Base-by-base conservation (phyloP, 2,888 invertebrate species). In the Eristalinus sepulchralis region DNA sequence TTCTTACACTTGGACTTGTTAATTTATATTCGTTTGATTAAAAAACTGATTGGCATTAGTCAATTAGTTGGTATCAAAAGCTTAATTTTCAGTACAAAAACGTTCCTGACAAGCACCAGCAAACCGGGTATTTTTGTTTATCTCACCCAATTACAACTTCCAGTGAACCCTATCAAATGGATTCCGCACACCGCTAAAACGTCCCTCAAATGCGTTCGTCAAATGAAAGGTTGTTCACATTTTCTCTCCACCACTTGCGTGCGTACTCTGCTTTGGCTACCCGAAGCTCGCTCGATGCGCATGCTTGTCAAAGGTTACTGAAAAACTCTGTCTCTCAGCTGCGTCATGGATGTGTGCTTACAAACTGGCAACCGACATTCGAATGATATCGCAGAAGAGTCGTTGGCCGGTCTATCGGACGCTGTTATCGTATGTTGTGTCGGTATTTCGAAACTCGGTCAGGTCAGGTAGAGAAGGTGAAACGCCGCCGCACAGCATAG, bases 391-490 rank as follows among this genome's bases (percentile, higher is more conserved):
- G 47, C 33, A 34, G 13, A 64, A 60, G 70, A 67, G 86, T 86
- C 86, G 62, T 83, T 86, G 78, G 73, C 86, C 86, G 71, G 57
- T 24, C 13, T 57, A 27, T 22, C 4, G 22, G n/a, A 11, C 24
- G 13, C 13, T n/a, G 11, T 47, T 73, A 60, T 55, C 47, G 59
- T 11, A 27, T 53, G 70, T 53, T 13, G 24, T 47, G 47, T 22
- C 20, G 22, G 13, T 78, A 66, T 79, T 83, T 83, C 53, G 62
- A 86, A 86, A 83, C 83, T 86, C 79, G 79, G 86, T 79, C 83
- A 86, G 86, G 86, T 86, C 86, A 86, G 86, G 83, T 86, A 78
- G 73, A 13, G 57, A 22, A 55, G 57, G 24, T 57, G 22, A 5
- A 13, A 57, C 22, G 24, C 22, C 22, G 22, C 22, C 22, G 24